phyloP scores from a whole-genome alignment of 92 coral and sea anemone species.

The Heteractis magnifica region DNA sequence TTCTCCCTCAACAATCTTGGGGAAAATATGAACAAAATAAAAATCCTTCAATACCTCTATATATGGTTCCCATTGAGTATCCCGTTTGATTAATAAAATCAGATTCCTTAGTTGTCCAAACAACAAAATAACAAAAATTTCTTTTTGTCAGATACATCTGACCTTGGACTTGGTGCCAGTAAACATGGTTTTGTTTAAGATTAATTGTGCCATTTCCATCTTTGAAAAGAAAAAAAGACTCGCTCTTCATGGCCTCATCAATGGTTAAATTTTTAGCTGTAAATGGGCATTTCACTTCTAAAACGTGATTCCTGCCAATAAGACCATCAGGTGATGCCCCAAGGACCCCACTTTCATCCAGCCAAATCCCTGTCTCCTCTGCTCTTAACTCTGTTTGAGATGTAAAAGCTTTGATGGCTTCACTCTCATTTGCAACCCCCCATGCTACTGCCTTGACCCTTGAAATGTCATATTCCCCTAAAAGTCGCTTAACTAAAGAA shows the following conservation, averaged over 20 bases:
- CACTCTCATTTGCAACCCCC: slow-evolving; percentile 36
- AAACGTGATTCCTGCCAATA: slow-evolving; percentile 17
- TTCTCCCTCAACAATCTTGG: slow-evolving; percentile 54
- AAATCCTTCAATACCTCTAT: slow-evolving; percentile 49
- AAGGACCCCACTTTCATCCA: slow-evolving; percentile 35
- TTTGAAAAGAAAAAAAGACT: slow-evolving; percentile 30
- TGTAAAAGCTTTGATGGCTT: slow-evolving; percentile 34
- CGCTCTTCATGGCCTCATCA: no score
- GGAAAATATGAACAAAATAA: slow-evolving; percentile 46
- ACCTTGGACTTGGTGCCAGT: no score
- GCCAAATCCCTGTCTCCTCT: slow-evolving; percentile 33
- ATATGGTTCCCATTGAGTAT: slow-evolving; percentile 39
- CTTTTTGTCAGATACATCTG: slow-evolving; percentile 16
- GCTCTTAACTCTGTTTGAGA: slow-evolving; percentile 8
- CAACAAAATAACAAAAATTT: no score
- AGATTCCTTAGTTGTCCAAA: slow-evolving; percentile 17
- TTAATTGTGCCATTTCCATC: slow-evolving; percentile 20
- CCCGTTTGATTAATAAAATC: slow-evolving; percentile 31
- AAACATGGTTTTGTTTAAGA: slow-evolving; percentile 13
- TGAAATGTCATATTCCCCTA: slow-evolving; percentile 35
- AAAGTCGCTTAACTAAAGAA: slow-evolving; percentile 19
- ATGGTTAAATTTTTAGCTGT: slow-evolving; percentile 10
- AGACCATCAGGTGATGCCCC: slow-evolving; percentile 28
- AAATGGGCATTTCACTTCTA: background rate
- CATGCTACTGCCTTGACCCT: background rate